Percentiles rank a stretch among this genome's conserved stretches.
These are phyloP conservation scores for Ormyrus labotus DNA, from an alignment of 2,888 invertebrate genomes.

Conservation along the genomic window DNA sequence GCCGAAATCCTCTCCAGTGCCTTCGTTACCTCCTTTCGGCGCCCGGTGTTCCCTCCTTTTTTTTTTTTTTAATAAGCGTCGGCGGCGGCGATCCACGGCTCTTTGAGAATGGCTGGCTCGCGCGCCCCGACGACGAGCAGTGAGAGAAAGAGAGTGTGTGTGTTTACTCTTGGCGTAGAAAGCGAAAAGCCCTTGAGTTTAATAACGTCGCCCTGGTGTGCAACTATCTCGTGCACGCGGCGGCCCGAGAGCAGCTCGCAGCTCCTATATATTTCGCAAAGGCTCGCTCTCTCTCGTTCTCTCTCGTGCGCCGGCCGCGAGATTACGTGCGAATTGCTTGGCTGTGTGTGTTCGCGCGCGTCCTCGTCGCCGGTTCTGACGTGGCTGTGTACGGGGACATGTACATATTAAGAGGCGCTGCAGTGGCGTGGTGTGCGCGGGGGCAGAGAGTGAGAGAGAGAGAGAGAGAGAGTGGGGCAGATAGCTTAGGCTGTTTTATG, in stretches of 20 bases:
- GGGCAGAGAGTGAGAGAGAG: slow-evolving; percentile 10
- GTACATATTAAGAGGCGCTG: slow-evolving; percentile 40
- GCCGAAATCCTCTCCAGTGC: slow-evolving; percentile 24
- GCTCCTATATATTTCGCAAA: slow-evolving; percentile 1
- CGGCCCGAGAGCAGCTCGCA: not conserved
- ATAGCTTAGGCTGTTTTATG: slow-evolving; percentile 49
- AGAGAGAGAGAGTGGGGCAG: slow-evolving; percentile 2
- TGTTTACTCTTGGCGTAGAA: slow-evolving; percentile 65
- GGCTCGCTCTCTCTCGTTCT: no score
- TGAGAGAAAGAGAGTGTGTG: slow-evolving; percentile 57
- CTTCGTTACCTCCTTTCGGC: slow-evolving; percentile 40
- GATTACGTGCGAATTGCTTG: no score
- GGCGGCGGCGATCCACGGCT: not conserved
- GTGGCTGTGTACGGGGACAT: slow-evolving; percentile 13
- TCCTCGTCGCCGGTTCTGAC: not conserved
- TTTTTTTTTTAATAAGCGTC: slow-evolving; percentile 39
- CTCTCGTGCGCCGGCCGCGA: no score
- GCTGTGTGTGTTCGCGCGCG: no score
- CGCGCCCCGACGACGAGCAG: slow-evolving; percentile 6
- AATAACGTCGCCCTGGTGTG: slow-evolving; percentile 65
- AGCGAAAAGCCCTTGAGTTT: slow-evolving; percentile 69
- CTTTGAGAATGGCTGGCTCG: slow-evolving; percentile 55
- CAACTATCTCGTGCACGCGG: slow-evolving; percentile 34
- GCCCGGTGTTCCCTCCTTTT: not conserved
- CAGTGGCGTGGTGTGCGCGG: slow-evolving; percentile 34